A percentile compares a stretch with the other conserved stretches of the same genome.
Evolutionary conservation across 2,113 vertebrate genomes (phyloP).

Genomic region (Tursiops truncatus): DNA sequence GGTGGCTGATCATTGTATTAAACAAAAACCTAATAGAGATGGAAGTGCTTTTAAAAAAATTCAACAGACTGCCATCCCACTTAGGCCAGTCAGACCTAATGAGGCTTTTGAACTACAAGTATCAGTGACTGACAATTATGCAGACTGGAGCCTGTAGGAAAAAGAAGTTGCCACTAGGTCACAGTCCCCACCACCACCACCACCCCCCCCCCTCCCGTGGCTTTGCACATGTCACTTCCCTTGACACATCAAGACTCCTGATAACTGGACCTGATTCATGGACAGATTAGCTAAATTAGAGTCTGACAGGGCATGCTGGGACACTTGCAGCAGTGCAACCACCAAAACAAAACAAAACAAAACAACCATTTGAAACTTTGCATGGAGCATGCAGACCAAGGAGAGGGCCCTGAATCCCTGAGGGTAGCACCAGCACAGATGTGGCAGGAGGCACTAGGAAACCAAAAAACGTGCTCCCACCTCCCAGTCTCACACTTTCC

Average conservation of each 20-base stretch:
- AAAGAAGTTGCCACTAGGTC: background rate
- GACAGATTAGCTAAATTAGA: background rate
- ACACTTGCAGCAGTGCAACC: background rate
- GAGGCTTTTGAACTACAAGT: background rate
- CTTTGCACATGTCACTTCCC: background rate
- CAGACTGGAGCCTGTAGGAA: background rate
- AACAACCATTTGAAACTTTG: background rate
- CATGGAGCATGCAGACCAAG: background rate
- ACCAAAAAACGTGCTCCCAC: background rate
- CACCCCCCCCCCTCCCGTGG: too few species aligned
- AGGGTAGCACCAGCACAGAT: background rate
- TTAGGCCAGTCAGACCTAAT: background rate
- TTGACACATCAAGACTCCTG: background rate
- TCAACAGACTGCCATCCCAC: background rate
- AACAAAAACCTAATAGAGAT: background rate
- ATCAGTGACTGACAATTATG: background rate
- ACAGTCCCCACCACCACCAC: background rate
- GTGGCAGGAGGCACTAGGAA: background rate
- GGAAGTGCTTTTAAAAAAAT: background rate
- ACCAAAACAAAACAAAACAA: background rate
- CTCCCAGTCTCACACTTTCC: background rate
- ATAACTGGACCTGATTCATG: background rate
- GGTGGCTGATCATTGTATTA: background rate
- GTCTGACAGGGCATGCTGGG: background rate
- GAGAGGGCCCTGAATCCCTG: background rate